Percentiles rank a stretch among this genome's conserved stretches.
Evolutionary conservation across 2,888 invertebrate species (phyloP).

Genomic region (Thereva unica): DNA sequence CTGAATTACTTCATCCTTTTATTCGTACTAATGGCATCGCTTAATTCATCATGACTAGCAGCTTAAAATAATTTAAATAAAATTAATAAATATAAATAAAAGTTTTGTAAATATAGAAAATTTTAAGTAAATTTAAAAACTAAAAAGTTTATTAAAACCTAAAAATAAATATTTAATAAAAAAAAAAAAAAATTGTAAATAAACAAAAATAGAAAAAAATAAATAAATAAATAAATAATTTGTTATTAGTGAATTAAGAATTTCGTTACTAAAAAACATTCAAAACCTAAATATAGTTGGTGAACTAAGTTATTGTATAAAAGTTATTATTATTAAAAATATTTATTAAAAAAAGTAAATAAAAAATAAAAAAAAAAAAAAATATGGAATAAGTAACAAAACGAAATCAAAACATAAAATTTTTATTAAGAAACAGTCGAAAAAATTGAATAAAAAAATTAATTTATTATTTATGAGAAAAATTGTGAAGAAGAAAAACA

Average conservation of each 20-base stretch:
- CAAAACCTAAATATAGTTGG: not conserved
- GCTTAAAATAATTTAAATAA: not conserved
- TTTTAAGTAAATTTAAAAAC: slow-evolving; percentile 8
- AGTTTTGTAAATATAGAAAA: not conserved
- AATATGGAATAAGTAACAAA: too few relatives aligned
- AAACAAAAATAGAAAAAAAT: slow-evolving; percentile 12
- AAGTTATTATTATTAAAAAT: too few relatives aligned
- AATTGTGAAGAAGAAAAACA: too few relatives aligned
- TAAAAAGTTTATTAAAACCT: slow-evolving; percentile 21
- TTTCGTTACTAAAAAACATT: slow-evolving; percentile 5
- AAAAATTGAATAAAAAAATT: too few relatives aligned
- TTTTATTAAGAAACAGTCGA: too few relatives aligned
- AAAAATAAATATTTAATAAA: slow-evolving; percentile 10
- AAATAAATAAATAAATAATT: slow-evolving; percentile 9
- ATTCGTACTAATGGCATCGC: slow-evolving; percentile 9
- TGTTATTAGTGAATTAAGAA: not conserved
- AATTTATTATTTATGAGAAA: too few relatives aligned
- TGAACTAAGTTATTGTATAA: not conserved
- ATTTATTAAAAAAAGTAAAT: too few relatives aligned
- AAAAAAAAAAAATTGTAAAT: slow-evolving; percentile 12
- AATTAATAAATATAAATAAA: slow-evolving; percentile 23
- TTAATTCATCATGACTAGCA: slow-evolving; percentile 13
- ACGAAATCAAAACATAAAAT: too few relatives aligned
- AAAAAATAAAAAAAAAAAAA: too few relatives aligned
- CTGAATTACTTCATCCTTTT: not conserved